Evolutionary conservation across 2,888 invertebrate genomes (phyloP).

Genomic region (Perdita meconis): DNA sequence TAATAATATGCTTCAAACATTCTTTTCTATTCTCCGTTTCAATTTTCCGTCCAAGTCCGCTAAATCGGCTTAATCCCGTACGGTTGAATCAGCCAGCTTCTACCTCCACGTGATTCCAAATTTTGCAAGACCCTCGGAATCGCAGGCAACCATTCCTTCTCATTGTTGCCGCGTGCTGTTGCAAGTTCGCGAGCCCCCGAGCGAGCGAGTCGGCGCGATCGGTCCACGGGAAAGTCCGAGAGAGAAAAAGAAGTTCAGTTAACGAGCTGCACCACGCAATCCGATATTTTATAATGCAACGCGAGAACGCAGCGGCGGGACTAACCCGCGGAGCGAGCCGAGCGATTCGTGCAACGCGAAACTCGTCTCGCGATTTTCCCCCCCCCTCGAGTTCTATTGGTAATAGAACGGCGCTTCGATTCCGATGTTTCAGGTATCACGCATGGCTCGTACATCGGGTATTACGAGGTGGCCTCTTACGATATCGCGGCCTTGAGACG

Average conservation of each 20-base stretch:
- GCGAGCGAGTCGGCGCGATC: not conserved
- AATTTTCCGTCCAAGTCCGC: no score
- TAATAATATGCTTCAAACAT: no score
- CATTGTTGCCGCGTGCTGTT: conserved; percentile 21
- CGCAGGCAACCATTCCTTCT: conserved; percentile 20
- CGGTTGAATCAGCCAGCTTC: not conserved
- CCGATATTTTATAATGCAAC: conserved; percentile 21
- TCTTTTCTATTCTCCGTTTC: no score
- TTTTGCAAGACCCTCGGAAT: conserved; percentile 46
- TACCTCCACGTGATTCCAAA: conserved; percentile 25
- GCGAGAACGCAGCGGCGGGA: not conserved
- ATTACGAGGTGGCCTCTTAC: conserved; percentile 82
- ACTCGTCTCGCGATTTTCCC: not conserved
- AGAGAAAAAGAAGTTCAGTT: conserved; percentile 5
- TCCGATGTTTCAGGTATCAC: conserved; percentile 79
- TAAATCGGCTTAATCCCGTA: no score
- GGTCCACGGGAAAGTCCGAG: not conserved
- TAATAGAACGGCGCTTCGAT: conserved; percentile 31
- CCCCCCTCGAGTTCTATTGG: not conserved
- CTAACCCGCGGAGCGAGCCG: not conserved
- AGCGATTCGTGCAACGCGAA: conserved; percentile 27
- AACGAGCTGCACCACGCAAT: conserved; percentile 32
- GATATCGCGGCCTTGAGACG: conserved; percentile 79
- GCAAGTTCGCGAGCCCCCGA: not conserved
- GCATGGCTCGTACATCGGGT: conserved; percentile 80